Base-by-base conservation (phyloP, 2,888 invertebrate species). In the Meiosimyza decipiens region DNA sequence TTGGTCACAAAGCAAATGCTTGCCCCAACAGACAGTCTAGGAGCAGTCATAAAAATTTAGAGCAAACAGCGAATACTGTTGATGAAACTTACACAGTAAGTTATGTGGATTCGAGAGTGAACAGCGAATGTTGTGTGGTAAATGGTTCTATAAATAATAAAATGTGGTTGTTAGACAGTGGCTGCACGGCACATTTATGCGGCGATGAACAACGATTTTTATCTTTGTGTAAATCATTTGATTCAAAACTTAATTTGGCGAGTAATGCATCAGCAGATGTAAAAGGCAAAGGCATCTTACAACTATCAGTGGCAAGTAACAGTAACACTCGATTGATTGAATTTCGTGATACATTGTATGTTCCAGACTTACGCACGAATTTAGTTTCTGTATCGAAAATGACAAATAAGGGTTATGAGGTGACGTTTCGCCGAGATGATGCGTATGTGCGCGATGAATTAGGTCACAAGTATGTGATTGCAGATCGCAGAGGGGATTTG, bases 331-430 rank as follows among this genome's bases (percentile, higher is more conserved):
- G 71, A 62, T 13, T 60, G 3, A 74, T 75, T 47, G 72, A 72
- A 13, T 65, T 75, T 16, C 73, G 69, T 6, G 66, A 71, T n/a
- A 60, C 72, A 15, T 52, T 76, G 28, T 73, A 55, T 52, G 75
- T 76, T 28, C 74, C 75, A 47, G 73, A 74, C 50, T 69, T 73
- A 33, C 57, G 71, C 49, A 74, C 71, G 18, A 71, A 6, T 57
- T 75, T n/a, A n/a, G n/a, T n/a, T n/a, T n/a, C n/a, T n/a, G n/a
- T n/a, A n/a, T n/a, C n/a, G n/a, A n/a, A n/a, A n/a, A n/a, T n/a
- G n/a, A n/a, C n/a, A n/a, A n/a, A n/a, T n/a, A n/a, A n/a, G n/a
- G n/a, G n/a, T n/a, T n/a, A n/a, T n/a, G n/a, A n/a, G 59, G 74
- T 76, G 40, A 73, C 57, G 7, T 75, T 76, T 67, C n/a, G 47